phyloP scores from a whole-genome alignment of 64 coral and sea anemone genomes.

The Porites lutea region DNA sequence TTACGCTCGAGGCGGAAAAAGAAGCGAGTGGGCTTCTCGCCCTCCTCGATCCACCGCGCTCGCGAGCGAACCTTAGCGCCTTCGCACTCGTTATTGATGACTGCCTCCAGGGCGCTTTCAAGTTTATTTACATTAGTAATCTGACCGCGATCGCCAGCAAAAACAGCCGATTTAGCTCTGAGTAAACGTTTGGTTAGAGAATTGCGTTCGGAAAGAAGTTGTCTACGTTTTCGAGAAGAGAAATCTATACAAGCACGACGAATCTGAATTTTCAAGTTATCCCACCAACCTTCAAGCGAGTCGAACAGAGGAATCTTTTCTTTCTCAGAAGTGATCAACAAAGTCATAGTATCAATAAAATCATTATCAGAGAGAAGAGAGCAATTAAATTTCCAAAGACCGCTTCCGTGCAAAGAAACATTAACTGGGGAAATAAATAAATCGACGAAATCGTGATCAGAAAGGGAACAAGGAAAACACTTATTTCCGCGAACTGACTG shows the following conservation, averaged over 20 bases:
- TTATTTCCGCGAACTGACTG: neutral
- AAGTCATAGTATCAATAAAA: neutral
- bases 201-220: neutral
- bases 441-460: constrained; percentile 20
- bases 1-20: neutral
- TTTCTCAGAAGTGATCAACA: neutral
- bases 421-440: neutral
- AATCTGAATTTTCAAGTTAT: constrained; percentile 11
- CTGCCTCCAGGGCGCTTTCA: no score
- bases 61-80: neutral
- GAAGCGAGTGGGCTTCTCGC: neutral
- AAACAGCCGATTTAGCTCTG: neutral
- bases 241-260: neutral
- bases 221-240: neutral
- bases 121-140: no score
- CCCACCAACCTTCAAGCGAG: constrained; percentile 53
- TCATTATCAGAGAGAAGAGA: neutral
- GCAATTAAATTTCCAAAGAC: constrained; percentile 42
- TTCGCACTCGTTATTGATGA: no score
- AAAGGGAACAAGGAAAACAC: neutral
- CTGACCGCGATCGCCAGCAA: no score
- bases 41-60: constrained; percentile 42
- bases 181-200: neutral
- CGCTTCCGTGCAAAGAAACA: neutral
- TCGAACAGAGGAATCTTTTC: neutral